Evolutionary conservation across 2,797 vertebrate genomes (phyloP).

Genomic region (Hydrophis major): DNA sequence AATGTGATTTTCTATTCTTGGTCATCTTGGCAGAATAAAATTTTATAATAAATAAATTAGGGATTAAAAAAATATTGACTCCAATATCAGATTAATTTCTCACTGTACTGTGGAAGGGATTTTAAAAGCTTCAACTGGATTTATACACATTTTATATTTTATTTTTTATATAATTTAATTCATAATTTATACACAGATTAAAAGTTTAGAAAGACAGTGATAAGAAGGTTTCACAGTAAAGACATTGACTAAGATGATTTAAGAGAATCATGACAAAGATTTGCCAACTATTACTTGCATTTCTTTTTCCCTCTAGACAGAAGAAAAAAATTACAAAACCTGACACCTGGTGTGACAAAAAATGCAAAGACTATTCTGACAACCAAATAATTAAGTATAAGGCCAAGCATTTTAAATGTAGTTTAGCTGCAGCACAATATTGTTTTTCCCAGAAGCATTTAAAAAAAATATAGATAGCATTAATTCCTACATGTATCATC

Average conservation of each 20-base stretch:
- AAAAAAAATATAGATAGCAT: neutral
- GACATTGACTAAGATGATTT: constrained; percentile 67
- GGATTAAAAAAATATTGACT: neutral
- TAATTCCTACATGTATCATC: constrained; percentile 5
- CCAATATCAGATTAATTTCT: neutral
- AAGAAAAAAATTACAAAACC: constrained; percentile 57
- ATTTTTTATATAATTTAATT: no score
- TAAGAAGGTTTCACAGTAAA: constrained; percentile 40
- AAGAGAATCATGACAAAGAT: constrained; percentile 68
- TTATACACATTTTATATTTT: constrained; percentile 39
- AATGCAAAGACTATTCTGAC: constrained; percentile 51
- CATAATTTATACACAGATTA: constrained; percentile 37
- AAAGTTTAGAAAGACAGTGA: constrained; percentile 54
- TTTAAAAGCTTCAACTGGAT: constrained; percentile 51
- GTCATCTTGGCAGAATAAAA: neutral
- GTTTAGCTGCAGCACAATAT: constrained; percentile 66
- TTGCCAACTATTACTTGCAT: constrained; percentile 68
- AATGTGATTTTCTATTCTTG: neutral
- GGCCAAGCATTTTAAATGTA: constrained; percentile 65
- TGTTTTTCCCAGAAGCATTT: constrained; percentile 6
- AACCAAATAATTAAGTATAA: constrained; percentile 73
- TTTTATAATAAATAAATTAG: neutral
- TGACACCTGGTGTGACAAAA: constrained; percentile 33
- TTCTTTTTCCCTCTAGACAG: constrained; percentile 46
- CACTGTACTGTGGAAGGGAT: neutral